These are phyloP conservation scores for Parus major DNA, from an alignment of 2,113 vertebrate genomes.

Conservation along the genomic window DNA sequence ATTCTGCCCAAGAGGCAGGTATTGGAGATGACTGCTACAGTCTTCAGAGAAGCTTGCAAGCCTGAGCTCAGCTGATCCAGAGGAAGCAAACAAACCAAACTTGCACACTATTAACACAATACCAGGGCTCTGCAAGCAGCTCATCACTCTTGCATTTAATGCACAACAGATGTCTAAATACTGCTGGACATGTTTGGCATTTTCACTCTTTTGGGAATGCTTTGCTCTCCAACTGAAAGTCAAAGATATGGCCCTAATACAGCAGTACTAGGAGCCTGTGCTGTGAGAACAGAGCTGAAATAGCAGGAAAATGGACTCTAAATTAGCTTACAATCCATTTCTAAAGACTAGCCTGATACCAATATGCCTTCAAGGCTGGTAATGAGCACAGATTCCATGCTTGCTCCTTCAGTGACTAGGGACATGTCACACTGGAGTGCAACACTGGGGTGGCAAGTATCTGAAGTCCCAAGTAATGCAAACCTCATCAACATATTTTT, in stretches of 20 bases:
- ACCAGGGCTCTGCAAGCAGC: background rate
- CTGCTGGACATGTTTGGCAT: background rate
- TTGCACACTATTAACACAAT: background rate
- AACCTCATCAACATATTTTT: background rate
- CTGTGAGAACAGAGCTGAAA: background rate
- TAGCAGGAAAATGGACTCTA: background rate
- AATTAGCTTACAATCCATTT: background rate
- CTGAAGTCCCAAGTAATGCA: background rate
- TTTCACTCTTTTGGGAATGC: background rate
- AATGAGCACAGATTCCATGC: background rate
- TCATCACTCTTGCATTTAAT: background rate
- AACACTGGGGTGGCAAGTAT: background rate
- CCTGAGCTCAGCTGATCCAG: background rate
- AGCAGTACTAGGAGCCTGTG: background rate
- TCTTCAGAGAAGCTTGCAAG: background rate
- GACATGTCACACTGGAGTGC: background rate
- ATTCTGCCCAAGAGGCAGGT: background rate
- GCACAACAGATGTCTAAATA: background rate
- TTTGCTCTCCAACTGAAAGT: background rate
- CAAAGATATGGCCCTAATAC: background rate
- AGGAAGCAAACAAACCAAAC: background rate
- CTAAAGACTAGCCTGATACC: background rate
- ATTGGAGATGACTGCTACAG: background rate
- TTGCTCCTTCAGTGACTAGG: background rate
- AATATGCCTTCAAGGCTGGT: background rate